Evolutionary conservation across 2,113 vertebrate species (phyloP).

Genomic region (Chloropsis cyanopogon): DNA sequence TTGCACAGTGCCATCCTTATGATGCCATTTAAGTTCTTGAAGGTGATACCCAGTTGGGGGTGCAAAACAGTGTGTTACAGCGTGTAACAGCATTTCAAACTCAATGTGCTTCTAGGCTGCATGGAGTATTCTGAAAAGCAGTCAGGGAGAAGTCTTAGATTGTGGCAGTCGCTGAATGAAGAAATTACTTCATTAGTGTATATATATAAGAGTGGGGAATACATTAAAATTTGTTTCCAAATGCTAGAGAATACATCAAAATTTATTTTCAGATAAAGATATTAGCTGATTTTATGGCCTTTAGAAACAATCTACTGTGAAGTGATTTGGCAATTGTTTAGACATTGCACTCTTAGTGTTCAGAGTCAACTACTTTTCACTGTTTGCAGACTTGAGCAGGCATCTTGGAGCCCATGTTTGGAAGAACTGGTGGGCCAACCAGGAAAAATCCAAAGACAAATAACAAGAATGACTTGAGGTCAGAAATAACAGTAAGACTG

Average conservation of each 20-base stretch:
- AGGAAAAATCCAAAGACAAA: neutral
- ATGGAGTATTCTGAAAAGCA: neutral
- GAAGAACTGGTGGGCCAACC: neutral
- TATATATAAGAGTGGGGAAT: neutral
- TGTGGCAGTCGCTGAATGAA: neutral
- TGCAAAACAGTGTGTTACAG: neutral
- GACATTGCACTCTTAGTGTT: neutral
- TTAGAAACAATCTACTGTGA: neutral
- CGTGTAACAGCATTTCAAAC: neutral
- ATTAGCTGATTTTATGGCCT: neutral
- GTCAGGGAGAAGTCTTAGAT: neutral
- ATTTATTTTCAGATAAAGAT: neutral
- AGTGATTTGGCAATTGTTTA: neutral
- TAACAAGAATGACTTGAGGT: neutral
- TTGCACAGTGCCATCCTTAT: neutral
- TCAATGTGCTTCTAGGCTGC: neutral
- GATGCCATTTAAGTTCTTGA: neutral
- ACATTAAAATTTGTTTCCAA: neutral
- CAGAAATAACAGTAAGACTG: neutral
- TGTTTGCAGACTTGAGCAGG: neutral
- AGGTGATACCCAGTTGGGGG: neutral
- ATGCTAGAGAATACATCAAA: neutral
- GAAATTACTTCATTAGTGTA: neutral
- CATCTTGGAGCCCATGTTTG: neutral
- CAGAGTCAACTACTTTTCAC: neutral